Evolutionary conservation across 1,140 invertebrate species (phyloP).

Genomic region (Zophobas atratus): DNA sequence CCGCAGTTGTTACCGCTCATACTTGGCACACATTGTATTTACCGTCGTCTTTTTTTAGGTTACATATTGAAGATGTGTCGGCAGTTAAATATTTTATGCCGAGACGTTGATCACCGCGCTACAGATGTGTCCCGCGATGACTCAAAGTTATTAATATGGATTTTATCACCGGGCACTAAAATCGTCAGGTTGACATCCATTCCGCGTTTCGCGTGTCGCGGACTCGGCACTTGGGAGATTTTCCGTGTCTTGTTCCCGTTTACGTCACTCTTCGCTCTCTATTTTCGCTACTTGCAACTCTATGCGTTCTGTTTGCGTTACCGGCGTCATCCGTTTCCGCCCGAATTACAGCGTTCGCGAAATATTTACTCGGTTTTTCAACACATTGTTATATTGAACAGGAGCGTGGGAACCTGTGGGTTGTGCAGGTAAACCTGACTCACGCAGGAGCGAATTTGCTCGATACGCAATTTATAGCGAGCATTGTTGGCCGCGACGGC

Average conservation of each 20-base stretch:
- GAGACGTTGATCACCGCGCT: neutral
- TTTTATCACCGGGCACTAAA: slow-evolving; percentile 12
- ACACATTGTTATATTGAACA: slow-evolving; percentile 33
- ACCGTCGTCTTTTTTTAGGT: slow-evolving; percentile 21
- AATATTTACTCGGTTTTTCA: slow-evolving; percentile 32
- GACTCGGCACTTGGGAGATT: neutral
- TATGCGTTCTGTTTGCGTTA: neutral
- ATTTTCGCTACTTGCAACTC: neutral
- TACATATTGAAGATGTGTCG: slow-evolving; percentile 8
- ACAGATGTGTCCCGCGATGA: slow-evolving; percentile 29
- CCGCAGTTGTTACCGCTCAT: slow-evolving; percentile 9
- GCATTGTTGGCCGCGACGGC: neutral
- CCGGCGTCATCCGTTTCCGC: slow-evolving; percentile 2
- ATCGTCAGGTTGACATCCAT: slow-evolving; percentile 22
- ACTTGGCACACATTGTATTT: slow-evolving; percentile 35
- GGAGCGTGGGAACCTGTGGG: slow-evolving; percentile 25
- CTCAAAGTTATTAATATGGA: slow-evolving; percentile 37
- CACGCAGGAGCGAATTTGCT: neutral
- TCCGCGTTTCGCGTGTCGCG: neutral
- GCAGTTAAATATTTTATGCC: slow-evolving; percentile 39
- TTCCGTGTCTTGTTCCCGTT: neutral
- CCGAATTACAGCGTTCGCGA: slow-evolving; percentile 38
- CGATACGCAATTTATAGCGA: slow-evolving; percentile 6
- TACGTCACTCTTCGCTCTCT: neutral
- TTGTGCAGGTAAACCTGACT: slow-evolving; percentile 8